These are phyloP conservation scores for Ctenopoma kingsleyae DNA, from an alignment of 2,797 vertebrate genomes.

Conservation along the genomic window DNA sequence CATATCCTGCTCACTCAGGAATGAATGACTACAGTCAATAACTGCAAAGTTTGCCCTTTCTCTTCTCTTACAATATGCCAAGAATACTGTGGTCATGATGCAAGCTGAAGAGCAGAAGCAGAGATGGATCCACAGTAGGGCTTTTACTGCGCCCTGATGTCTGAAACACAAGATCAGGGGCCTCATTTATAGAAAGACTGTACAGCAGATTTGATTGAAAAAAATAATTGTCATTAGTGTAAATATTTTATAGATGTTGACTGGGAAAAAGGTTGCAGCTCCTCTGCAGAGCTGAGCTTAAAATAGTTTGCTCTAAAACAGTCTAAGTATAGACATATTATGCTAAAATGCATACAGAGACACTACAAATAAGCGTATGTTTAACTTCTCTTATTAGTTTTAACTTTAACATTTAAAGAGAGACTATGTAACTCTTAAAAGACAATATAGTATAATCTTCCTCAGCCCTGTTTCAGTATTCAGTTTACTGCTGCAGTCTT, in stretches of 20 bases:
- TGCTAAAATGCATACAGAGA: conserved; percentile 14
- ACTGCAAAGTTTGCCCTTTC: conserved; percentile 62
- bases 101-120: conserved; percentile 75
- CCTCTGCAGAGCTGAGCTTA: conserved; percentile 23
- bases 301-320: conserved; percentile 9
- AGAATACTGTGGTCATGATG: conserved; percentile 67
- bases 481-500: not conserved
- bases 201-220: conserved; percentile 58
- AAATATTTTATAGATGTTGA: conserved; percentile 11
- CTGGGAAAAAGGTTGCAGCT: conserved; percentile 11
- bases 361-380: not conserved
- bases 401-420: conserved; percentile 23
- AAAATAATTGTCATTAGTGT: conserved; percentile 11
- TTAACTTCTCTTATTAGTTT: not conserved
- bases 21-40: conserved; percentile 64
- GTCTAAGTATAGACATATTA: not conserved
- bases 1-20: conserved; percentile 76
- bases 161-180: conserved; percentile 62
- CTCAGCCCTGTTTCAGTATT: no score
- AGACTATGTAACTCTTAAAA: conserved; percentile 33
- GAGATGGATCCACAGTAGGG: conserved; percentile 60
- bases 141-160: conserved; percentile 44
- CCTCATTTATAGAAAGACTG: conserved; percentile 54
- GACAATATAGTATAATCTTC: no score
- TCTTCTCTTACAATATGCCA: conserved; percentile 69